phyloP scores from a whole-genome alignment of 2,113 vertebrate species.

The Galemys pyrenaicus region DNA sequence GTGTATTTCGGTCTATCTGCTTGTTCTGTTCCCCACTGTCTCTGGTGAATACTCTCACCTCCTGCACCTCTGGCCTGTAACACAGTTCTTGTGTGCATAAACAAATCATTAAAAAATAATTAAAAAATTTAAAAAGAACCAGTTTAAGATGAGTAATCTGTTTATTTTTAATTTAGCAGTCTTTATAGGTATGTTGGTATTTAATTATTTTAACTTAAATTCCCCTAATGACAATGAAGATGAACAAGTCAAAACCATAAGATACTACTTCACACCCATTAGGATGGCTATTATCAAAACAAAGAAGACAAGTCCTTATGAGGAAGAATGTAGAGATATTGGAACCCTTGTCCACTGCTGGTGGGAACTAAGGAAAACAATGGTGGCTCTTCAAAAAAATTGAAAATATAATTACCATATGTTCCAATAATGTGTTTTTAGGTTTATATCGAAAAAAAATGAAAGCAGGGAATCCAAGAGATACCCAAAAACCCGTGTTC shows the following conservation, averaged over 20 bases:
- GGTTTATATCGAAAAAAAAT: background rate
- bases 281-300: background rate
- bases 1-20: too few relatives aligned
- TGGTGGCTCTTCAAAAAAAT: background rate
- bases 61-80: too few relatives aligned
- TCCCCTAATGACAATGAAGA: background rate
- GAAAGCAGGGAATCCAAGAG: background rate
- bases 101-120: too few relatives aligned
- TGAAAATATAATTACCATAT: background rate
- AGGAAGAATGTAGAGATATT: background rate
- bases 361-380: background rate
- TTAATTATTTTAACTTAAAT: conserved; percentile 19
- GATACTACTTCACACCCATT: background rate
- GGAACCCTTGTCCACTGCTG: background rate
- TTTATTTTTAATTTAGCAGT: background rate
- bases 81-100: too few relatives aligned
- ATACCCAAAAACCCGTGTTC: background rate
- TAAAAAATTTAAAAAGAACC: too few relatives aligned
- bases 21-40: too few relatives aligned
- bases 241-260: background rate
- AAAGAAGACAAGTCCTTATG: background rate
- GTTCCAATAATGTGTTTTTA: background rate
- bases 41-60: too few relatives aligned
- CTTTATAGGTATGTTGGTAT: background rate
- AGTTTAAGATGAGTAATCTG: background rate